phyloP scores from a whole-genome alignment of 2,113 vertebrate genomes.

The Steatornis caripensis region DNA sequence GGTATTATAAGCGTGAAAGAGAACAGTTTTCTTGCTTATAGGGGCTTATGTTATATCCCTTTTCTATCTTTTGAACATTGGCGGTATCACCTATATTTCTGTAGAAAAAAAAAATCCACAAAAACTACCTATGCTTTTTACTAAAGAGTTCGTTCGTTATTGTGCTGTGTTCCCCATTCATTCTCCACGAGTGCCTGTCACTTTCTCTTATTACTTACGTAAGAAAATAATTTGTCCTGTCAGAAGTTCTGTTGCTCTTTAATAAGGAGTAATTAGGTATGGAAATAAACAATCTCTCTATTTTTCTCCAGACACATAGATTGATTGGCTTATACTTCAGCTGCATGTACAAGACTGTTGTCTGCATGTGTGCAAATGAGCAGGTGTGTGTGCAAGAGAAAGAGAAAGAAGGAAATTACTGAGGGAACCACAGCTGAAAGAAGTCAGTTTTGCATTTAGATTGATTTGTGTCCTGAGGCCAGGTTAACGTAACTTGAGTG shows the following conservation, averaged over 20 bases:
- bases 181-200: neutral
- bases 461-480: neutral
- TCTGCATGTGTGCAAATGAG: neutral
- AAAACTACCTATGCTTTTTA: neutral
- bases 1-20: neutral
- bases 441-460: neutral
- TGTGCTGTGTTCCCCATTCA: neutral
- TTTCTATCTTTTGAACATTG: neutral
- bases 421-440: neutral
- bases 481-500: neutral
- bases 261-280: constrained; percentile 28
- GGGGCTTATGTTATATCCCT: neutral
- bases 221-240: constrained; percentile 17
- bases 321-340: neutral
- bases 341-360: neutral
- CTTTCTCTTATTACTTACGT: neutral
- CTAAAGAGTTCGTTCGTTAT: neutral
- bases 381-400: neutral
- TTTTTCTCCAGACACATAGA: neutral
- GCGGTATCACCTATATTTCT: neutral
- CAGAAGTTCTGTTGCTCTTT: constrained; percentile 43
- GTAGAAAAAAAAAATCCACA: neutral
- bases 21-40: neutral
- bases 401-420: neutral
- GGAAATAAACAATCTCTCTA: constrained; percentile 12